phyloP scores from a whole-genome alignment of 2,113 vertebrate species.

The Lamprotornis superbus region DNA sequence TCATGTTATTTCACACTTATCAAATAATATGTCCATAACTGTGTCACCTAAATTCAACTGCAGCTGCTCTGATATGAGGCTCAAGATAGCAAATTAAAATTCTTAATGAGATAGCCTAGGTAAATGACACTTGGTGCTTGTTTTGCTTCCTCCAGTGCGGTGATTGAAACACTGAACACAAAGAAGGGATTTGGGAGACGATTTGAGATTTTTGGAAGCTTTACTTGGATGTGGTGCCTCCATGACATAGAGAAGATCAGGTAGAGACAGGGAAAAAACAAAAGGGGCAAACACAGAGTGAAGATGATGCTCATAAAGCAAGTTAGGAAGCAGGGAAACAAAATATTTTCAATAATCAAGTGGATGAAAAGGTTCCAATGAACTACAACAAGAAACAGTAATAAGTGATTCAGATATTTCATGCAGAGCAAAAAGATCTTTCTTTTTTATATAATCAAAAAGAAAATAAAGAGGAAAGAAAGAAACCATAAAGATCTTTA shows the following conservation, averaged over 20 bases:
- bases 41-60: constrained; percentile 8
- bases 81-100: constrained; percentile 47
- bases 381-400: background rate
- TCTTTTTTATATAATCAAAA: background rate
- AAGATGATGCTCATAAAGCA: background rate
- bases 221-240: background rate
- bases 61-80: background rate
- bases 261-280: background rate
- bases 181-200: background rate
- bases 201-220: background rate
- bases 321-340: background rate
- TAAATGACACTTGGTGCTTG: background rate
- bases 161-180: background rate
- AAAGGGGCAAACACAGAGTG: background rate
- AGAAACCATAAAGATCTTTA: background rate
- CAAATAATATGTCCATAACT: background rate
- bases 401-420: background rate
- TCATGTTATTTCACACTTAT: constrained; percentile 45
- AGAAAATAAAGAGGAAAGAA: background rate
- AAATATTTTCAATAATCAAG: background rate
- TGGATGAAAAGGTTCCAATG: background rate
- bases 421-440: background rate
- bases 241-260: background rate
- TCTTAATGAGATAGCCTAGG: background rate
- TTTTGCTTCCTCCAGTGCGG: background rate